Evolutionary conservation across 2,113 vertebrate genomes (phyloP).

Genomic region (Dendrocopos noguchii): DNA sequence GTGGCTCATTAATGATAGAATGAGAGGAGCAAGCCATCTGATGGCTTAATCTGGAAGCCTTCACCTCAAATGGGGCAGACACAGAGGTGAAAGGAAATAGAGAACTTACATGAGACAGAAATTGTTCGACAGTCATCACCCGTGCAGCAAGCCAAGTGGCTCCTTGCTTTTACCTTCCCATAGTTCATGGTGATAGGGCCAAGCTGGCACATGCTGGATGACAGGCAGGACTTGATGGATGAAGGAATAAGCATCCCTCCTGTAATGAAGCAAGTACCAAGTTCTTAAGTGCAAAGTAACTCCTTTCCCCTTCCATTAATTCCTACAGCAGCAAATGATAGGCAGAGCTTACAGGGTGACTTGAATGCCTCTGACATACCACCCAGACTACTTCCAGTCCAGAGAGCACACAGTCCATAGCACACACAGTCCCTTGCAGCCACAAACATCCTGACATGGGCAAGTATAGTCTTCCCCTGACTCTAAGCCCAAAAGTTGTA

Average conservation of each 20-base stretch:
- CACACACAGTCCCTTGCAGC: not conserved
- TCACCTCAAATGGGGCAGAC: not conserved
- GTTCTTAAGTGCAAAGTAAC: not conserved
- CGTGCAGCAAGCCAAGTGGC: not conserved
- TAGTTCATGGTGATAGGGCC: slow-evolving; percentile 33
- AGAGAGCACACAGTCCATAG: accelerated
- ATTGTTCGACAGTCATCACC: not conserved
- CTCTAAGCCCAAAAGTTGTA: not conserved
- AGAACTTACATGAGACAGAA: not conserved
- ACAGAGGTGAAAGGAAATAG: not conserved
- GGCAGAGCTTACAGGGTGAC: not conserved
- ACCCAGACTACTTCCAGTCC: accelerated
- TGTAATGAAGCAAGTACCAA: not conserved
- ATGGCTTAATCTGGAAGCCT: not conserved
- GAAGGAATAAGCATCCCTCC: not conserved
- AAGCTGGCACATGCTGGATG: not conserved
- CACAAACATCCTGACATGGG: not conserved
- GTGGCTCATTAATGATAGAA: not conserved
- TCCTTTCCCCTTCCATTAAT: not conserved
- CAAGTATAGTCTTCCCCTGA: not conserved
- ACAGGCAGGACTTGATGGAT: not conserved
- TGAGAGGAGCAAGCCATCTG: accelerated
- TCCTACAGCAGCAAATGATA: not conserved
- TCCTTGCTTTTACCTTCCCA: slow-evolving; percentile 44
- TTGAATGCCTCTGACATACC: not conserved